phyloP scores from a whole-genome alignment of 1,140 invertebrate species.

The Brachionus rotundiformis region DNA sequence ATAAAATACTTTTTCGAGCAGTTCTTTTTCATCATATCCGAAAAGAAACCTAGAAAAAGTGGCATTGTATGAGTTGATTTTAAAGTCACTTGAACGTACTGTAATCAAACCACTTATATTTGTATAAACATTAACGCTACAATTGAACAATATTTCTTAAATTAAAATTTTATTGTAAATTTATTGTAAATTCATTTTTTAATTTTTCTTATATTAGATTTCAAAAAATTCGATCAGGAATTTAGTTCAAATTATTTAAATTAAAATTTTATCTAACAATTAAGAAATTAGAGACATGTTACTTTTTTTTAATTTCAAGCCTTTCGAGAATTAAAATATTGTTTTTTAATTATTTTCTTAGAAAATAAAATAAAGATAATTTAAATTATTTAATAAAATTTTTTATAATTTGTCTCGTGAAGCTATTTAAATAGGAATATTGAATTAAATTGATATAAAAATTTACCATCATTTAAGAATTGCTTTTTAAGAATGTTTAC shows the following conservation, averaged over 20 bases:
- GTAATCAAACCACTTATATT: constrained; percentile 73
- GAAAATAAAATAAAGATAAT: no score
- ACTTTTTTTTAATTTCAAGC: no score
- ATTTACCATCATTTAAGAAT: constrained; percentile 19
- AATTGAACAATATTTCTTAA: constrained; percentile 54
- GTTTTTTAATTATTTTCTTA: no score
- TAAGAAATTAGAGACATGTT: no score
- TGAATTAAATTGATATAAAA: not conserved
- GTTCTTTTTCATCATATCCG: constrained; percentile 69
- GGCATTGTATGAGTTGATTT: constrained; percentile 71
- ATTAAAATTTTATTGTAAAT: not conserved
- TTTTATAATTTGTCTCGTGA: no score
- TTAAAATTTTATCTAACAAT: not conserved
- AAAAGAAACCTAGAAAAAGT: constrained; percentile 71
- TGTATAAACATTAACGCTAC: constrained; percentile 67
- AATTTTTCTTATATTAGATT: no score
- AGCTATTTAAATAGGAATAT: no score
- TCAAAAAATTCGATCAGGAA: no score
- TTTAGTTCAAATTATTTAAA: not conserved
- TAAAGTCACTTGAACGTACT: constrained; percentile 67
- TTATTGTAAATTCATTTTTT: no score
- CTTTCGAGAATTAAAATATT: no score
- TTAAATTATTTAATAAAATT: no score
- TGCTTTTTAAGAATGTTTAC: constrained; percentile 67
- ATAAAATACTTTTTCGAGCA: constrained; percentile 67